phyloP scores from a whole-genome alignment of 2,888 invertebrate species.

The Pherbina coryleti region DNA sequence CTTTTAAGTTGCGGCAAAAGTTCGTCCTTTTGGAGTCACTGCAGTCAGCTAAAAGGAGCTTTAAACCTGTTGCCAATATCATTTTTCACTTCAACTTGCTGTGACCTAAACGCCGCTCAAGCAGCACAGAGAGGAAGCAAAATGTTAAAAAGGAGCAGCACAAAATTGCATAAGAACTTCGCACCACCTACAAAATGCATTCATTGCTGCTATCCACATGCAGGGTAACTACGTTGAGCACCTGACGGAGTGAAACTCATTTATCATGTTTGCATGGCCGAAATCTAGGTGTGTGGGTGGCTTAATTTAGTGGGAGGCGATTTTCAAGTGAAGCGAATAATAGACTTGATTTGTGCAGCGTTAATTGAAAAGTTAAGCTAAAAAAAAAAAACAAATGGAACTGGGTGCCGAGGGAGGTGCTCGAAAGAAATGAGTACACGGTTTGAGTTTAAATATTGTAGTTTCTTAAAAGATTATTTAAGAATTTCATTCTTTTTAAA shows the following conservation, averaged over 20 bases:
- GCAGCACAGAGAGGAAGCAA: neutral
- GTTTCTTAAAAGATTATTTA: neutral
- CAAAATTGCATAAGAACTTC: neutral
- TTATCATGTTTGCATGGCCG: slow-evolving; percentile 45
- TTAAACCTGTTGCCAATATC: slow-evolving; percentile 48
- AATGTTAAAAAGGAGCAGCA: neutral
- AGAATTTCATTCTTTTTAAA: neutral
- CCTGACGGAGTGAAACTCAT: slow-evolving; percentile 48
- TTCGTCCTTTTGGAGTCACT: slow-evolving; percentile 18
- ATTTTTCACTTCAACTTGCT: slow-evolving; percentile 44
- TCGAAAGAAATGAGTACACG: neutral
- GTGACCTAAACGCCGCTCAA: neutral
- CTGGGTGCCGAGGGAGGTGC: neutral
- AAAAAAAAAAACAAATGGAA: neutral
- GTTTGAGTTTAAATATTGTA: no score
- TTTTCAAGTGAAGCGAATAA: slow-evolving; percentile 9
- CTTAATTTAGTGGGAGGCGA: neutral
- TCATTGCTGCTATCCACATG: neutral
- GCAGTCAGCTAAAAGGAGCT: slow-evolving; percentile 6
- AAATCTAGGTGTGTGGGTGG: neutral
- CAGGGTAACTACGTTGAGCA: slow-evolving; percentile 27
- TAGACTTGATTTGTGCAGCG: slow-evolving; percentile 19
- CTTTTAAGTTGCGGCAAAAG: slow-evolving; percentile 28
- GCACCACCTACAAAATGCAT: neutral
- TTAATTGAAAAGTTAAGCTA: slow-evolving; percentile 21